Evolutionary conservation across 2,797 vertebrate genomes (phyloP), one percentile per base, ranked within the genome.

Genomic region (Lepilemur septentrionalis): DNA sequence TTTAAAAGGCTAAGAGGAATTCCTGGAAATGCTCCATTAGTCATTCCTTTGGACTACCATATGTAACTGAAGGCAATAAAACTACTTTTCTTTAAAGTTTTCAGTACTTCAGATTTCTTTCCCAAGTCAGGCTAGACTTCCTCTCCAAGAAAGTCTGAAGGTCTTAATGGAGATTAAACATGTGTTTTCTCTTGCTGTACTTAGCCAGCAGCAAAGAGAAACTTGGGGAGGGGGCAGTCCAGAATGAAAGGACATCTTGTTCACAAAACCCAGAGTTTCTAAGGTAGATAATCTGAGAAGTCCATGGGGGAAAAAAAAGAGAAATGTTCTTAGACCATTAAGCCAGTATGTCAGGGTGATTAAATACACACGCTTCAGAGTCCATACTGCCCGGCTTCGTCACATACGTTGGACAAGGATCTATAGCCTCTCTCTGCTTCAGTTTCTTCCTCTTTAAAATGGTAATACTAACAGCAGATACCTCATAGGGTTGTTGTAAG

Each of bases 171-270:
- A 94, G 83, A 94, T 94, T 88, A 97, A 95, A 81, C 94, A 79
- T 92, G 48, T 72, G 91, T 94, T 95, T 95, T 90, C 84, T 83
- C 73, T 90, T 72, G 85, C 79, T 91, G 55, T 57, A 88, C 85
- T 93, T 91, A 83, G 59, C 69, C 79, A 91, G 85, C 65, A 97
- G 93, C 85, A 90, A 67, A 67, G 91, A 95, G 93, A 86, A 92
- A 82, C 35, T 57, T 87, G 91, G 96, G 95, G 2, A 76, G 78
- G 65, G 55, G 35, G 23, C 43, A 59, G 35, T 67, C 65, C 69
- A 38, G 90, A 97, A 97, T 96, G 85, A 98, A 97, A 98, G 63
- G 52, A 59, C 78, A 96, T 89, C 91, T 94, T 97, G 95, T 97
- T 92, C 94, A 65, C 86, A 69, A 92, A 92, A 48, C 28, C 50